Evolutionary conservation across 1,140 invertebrate species (phyloP).

Genomic region (Tetragnatha versicolor): DNA sequence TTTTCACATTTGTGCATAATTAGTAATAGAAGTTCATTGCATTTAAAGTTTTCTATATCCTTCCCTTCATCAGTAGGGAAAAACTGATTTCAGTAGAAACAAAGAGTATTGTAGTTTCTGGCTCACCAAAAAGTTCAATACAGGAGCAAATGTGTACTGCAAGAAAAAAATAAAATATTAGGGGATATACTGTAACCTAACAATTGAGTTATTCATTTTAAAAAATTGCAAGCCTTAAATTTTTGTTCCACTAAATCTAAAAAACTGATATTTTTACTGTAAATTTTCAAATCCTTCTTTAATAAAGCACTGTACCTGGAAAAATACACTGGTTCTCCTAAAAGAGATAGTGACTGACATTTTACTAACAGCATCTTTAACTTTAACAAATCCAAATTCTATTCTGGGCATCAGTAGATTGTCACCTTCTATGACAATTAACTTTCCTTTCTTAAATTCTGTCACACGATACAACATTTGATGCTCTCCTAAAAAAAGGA

Average conservation of each 20-base stretch:
- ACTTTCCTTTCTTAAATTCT: constrained; percentile 33
- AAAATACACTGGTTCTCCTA: constrained; percentile 43
- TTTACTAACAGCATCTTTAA: constrained; percentile 35
- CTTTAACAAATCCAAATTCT: constrained; percentile 49
- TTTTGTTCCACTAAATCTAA: not conserved
- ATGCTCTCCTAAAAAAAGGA: constrained; percentile 41
- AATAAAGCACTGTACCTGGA: constrained; percentile 21
- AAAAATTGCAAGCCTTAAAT: not conserved
- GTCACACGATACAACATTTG: constrained; percentile 38
- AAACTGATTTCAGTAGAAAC: constrained; percentile 48
- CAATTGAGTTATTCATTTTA: too few relatives aligned
- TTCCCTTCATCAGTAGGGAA: constrained; percentile 36
- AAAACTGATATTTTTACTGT: not conserved
- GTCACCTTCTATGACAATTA: constrained; percentile 46
- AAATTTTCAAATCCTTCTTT: not conserved
- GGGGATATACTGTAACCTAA: too few relatives aligned
- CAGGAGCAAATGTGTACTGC: constrained; percentile 52
- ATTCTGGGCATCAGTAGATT: constrained; percentile 38
- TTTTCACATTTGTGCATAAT: too few relatives aligned
- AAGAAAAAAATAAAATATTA: constrained; percentile 19
- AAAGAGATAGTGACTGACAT: constrained; percentile 31
- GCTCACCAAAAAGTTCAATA: constrained; percentile 45
- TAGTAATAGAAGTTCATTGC: too few relatives aligned
- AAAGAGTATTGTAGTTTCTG: constrained; percentile 55
- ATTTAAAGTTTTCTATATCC: too few relatives aligned